phyloP scores from a whole-genome alignment of 2,797 vertebrate species.

The Enteromius paludinosus region DNA sequence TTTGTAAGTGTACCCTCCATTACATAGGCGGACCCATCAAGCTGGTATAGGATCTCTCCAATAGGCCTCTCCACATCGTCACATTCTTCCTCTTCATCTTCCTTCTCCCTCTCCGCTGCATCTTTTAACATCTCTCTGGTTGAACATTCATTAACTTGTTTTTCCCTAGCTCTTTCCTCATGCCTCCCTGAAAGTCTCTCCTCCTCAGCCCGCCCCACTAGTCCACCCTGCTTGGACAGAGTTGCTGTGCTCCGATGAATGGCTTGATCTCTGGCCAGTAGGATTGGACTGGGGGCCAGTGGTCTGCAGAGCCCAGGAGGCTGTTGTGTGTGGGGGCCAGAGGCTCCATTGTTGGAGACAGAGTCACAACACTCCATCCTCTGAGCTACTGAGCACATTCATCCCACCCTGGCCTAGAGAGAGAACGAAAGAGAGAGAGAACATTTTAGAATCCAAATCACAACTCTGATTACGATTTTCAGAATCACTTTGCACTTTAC shows the following conservation, averaged over 20 bases:
- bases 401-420: slow-evolving; percentile 86
- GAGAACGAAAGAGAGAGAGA: slow-evolving; percentile 61
- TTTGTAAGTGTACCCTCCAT: slow-evolving; percentile 85
- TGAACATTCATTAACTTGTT: slow-evolving; percentile 83
- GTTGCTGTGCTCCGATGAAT: slow-evolving; percentile 71
- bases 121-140: slow-evolving; percentile 68
- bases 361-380: slow-evolving; percentile 93
- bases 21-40: slow-evolving; percentile 87
- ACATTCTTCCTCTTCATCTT: slow-evolving; percentile 79
- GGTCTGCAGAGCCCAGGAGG: slow-evolving; percentile 65
- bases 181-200: slow-evolving; percentile 59
- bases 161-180: slow-evolving; percentile 49
- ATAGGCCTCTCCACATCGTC: slow-evolving; percentile 83
- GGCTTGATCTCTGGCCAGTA: slow-evolving; percentile 70
- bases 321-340: slow-evolving; percentile 82
- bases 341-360: slow-evolving; percentile 88
- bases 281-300: slow-evolving; percentile 84
- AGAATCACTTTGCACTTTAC: not conserved
- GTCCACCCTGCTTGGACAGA: slow-evolving; percentile 73
- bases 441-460: slow-evolving; percentile 46
- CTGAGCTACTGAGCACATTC: slow-evolving; percentile 84
- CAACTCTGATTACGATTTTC: slow-evolving; percentile 22
- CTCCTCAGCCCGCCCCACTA: slow-evolving; percentile 67
- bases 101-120: slow-evolving; percentile 66
- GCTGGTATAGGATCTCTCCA: slow-evolving; percentile 87